phyloP scores from a whole-genome alignment of 1,140 invertebrate species.

The Dendrolimus kikuchii region DNA sequence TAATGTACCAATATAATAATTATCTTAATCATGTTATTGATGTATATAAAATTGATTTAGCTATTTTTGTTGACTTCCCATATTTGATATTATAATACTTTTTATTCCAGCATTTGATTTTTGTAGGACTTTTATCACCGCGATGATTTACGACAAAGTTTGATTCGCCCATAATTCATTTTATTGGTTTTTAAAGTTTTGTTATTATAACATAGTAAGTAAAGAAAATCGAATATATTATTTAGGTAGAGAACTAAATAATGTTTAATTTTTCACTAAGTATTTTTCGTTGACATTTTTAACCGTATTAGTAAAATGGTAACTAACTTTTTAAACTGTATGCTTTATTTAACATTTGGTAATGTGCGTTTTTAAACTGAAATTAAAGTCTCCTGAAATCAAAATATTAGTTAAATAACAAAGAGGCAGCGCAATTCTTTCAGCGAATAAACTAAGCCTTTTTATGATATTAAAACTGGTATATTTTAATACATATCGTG shows the following conservation, averaged over 20 bases:
- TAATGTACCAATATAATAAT: slow-evolving; percentile 18
- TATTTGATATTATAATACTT: slow-evolving; percentile 14
- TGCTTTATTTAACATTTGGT: not conserved
- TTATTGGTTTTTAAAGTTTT: not conserved
- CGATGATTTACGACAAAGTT: no score
- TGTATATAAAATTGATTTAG: slow-evolving; percentile 54
- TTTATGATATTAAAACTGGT: no score
- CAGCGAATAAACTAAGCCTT: no score
- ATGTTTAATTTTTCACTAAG: no score
- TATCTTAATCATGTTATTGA: slow-evolving; percentile 33
- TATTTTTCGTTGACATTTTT: no score
- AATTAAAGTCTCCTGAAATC: not conserved
- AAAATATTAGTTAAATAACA: no score
- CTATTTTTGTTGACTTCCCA: slow-evolving; percentile 7
- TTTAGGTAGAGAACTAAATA: no score
- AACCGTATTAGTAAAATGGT: not conserved
- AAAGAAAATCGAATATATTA: slow-evolving; percentile 33
- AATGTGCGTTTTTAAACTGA: not conserved
- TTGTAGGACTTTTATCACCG: no score
- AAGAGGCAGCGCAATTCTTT: no score
- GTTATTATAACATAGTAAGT: slow-evolving; percentile 25
- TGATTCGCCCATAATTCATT: no score
- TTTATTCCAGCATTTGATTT: no score
- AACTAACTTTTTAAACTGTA: not conserved
- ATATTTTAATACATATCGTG: no score